Conservation (phyloP, 2,797 vertebrate genomes). For the Melanotaenia nigrans region DNA sequence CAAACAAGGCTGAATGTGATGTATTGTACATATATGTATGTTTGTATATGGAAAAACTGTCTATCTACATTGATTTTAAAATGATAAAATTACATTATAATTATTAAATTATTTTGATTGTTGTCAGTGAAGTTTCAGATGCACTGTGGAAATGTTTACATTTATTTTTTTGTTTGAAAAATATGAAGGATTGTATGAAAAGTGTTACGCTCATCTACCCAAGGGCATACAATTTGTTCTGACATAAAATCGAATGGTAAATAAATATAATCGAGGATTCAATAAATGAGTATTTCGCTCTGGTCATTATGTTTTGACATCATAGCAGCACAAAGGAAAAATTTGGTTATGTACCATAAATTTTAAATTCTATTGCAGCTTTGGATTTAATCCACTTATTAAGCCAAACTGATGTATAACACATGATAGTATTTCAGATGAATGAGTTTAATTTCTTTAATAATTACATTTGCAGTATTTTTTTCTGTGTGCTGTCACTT, state of each 20-base stretch:
- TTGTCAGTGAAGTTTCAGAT: conserved; percentile 65
- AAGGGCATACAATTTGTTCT: conserved; percentile 47
- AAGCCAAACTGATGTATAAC: background rate
- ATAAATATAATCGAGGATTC: conserved; percentile 54
- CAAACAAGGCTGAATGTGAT: conserved; percentile 65
- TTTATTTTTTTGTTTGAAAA: conserved; percentile 38
- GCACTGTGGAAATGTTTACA: conserved; percentile 76
- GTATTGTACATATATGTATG: conserved; percentile 58
- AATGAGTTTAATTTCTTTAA: background rate
- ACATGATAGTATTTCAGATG: background rate
- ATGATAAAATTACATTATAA: conserved; percentile 37
- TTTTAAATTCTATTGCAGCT: background rate
- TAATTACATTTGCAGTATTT: background rate
- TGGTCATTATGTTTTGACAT: background rate
- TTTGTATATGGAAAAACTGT: conserved; percentile 41
- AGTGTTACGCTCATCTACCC: conserved; percentile 32
- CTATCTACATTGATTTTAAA: conserved; percentile 41
- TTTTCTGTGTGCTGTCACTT: background rate
- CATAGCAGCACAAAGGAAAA: background rate
- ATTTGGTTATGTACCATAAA: too few relatives aligned
- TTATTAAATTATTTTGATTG: conserved; percentile 59
- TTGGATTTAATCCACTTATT: background rate
- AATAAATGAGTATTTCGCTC: conserved; percentile 1
- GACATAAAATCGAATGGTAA: conserved; percentile 43
- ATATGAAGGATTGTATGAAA: conserved; percentile 57